These are phyloP conservation scores for Penaeus japonicus DNA, from an alignment of 1,140 invertebrate species.

Conservation along the genomic window DNA sequence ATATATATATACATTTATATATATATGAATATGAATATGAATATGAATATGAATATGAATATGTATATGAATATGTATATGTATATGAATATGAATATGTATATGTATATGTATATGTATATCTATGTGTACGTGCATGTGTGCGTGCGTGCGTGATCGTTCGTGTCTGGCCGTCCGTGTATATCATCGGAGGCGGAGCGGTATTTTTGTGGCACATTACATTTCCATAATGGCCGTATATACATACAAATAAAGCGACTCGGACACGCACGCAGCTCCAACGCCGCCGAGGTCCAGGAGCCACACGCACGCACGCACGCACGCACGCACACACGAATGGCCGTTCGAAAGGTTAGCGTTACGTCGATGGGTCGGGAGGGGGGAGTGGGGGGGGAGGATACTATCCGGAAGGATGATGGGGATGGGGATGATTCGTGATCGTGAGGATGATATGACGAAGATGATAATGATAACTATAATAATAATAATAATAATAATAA, in stretches of 20 bases:
- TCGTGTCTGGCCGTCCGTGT: background rate
- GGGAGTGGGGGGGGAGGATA: too few species aligned
- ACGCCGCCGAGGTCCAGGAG: too few species aligned
- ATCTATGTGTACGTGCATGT: background rate
- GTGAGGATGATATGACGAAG: too few species aligned
- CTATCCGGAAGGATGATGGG: too few species aligned
- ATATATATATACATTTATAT: too few species aligned
- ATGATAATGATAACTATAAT: too few species aligned
- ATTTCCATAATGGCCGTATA: background rate
- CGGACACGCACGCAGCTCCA: too few species aligned
- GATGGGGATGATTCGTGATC: too few species aligned
- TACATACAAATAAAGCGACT: background rate
- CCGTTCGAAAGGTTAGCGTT: background rate
- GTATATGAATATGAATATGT: background rate
- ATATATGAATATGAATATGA: background rate
- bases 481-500: too few species aligned
- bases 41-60: background rate
- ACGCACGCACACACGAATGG: background rate
- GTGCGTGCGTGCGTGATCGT: background rate
- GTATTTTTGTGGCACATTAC: background rate
- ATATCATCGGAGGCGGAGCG: background rate
- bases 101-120: background rate
- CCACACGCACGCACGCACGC: background rate
- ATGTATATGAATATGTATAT: background rate
- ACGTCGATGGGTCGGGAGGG: background rate